These are phyloP conservation scores for Cavia aperea DNA, from an alignment of 2,113 vertebrate genomes.

Conservation along the genomic window DNA sequence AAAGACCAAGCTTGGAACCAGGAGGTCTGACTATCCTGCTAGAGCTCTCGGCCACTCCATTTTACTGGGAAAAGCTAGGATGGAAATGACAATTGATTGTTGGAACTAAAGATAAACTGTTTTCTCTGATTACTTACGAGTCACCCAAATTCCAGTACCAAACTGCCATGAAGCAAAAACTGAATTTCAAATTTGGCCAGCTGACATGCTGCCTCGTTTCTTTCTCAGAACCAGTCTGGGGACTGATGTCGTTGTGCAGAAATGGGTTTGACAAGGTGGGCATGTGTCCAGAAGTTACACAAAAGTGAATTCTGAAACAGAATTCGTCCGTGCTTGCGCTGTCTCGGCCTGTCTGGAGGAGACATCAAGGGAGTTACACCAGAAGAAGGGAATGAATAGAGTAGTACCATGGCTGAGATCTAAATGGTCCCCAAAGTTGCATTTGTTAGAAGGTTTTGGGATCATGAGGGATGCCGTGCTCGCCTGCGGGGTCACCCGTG, in stretches of 20 bases:
- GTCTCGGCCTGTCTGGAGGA: not conserved
- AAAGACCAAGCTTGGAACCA: not conserved
- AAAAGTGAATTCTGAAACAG: not conserved
- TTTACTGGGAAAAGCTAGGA: not conserved
- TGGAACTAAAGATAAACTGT: not conserved
- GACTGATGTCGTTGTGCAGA: not conserved
- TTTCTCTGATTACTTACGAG: slow-evolving; percentile 10
- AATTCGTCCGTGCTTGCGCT: not conserved
- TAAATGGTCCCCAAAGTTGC: not conserved
- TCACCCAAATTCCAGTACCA: not conserved
- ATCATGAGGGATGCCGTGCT: not conserved
- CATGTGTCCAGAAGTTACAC: not conserved
- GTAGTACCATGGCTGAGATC: not conserved
- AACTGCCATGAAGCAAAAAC: not conserved
- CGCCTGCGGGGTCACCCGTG: not conserved
- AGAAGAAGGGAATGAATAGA: not conserved
- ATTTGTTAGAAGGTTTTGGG: not conserved
- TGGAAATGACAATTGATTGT: not conserved
- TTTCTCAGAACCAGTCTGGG: not conserved
- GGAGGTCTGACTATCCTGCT: not conserved
- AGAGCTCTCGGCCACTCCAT: not conserved
- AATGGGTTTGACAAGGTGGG: not conserved
- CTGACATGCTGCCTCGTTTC: not conserved
- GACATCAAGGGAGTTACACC: not conserved
- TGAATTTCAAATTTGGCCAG: not conserved